Base-by-base conservation (phyloP, 2,113 vertebrate genomes). In the Coryphaenoides rupestris region DNA sequence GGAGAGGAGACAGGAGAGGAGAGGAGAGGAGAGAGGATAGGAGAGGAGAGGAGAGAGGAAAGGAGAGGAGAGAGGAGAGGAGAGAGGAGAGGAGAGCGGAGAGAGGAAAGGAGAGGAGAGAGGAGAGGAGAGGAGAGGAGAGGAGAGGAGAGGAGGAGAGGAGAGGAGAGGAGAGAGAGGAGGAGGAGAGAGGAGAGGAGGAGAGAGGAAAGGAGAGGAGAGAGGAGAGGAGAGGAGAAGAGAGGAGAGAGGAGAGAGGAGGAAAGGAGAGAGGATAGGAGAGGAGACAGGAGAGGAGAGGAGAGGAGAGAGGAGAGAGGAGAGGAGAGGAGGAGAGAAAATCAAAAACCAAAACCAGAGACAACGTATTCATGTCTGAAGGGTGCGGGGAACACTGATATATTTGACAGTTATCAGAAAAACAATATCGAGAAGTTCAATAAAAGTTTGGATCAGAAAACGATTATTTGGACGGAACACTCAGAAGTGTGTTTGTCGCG, bases 91-190 rank as follows among this genome's bases (percentile, higher is more conserved):
- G 9, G n/a, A n/a, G n/a, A n/a, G n/a, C n/a, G n/a, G n/a, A n/a
- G n/a, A n/a, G n/a, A n/a, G n/a, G n/a, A n/a, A n/a, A n/a, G n/a
- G n/a, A n/a, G 46, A 67, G 21, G 68, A 66, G 57, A 68, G 22
- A 75, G 56, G 72, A 60, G 60, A 54, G 69, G 56, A 16, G 73
- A 69, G 72, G n/a, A n/a, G n/a, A n/a, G n/a, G n/a, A n/a, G n/a
- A 2, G 9, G 33, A 40, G 33, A 7, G 9, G 80, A 12, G 71
- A 62, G 66, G 46, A 67, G 21, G 68, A 66, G 57, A 68, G 22
- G n/a, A n/a, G n/a, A 75, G 56, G 72, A 60, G 60, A 54, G 69
- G 56, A 16, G 73, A 69, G 72, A 2, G 9, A 7, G 9, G 71
- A 62, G 66, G 46, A 67, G 21, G 68, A 66, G 57, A 68, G 22